Conservation (phyloP, 2,797 vertebrate species). For the Tamandua tetradactyla region DNA sequence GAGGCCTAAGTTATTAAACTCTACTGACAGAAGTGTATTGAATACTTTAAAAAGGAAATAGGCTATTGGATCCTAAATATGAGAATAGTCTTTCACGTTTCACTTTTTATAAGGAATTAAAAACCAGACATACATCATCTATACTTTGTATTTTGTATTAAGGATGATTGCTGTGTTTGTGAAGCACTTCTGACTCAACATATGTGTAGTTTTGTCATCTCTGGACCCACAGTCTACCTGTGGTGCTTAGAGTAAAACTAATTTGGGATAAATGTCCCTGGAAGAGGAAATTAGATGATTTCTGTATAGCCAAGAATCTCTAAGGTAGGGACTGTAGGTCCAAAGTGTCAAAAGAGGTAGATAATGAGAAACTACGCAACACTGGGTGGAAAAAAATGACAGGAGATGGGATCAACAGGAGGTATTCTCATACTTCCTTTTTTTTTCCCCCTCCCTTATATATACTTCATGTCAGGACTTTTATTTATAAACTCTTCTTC, state of each 20-base stretch:
- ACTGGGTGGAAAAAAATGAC: rapidly evolving
- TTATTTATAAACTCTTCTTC: not conserved
- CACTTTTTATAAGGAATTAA: conserved; percentile 37
- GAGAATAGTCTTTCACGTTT: not conserved
- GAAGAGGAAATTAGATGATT: not conserved
- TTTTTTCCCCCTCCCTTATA: too few relatives aligned
- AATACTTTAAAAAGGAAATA: not conserved
- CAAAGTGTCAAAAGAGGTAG: not conserved
- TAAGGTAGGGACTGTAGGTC: not conserved
- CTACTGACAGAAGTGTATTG: conserved; percentile 24
- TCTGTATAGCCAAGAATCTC: not conserved
- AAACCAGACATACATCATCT: not conserved
- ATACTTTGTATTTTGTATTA: not conserved
- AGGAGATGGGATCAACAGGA: not conserved
- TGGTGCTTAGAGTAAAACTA: not conserved
- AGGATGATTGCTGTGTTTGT: not conserved
- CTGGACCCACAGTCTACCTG: not conserved
- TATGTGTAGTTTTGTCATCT: not conserved
- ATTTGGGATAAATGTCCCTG: not conserved
- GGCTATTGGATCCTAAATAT: not conserved
- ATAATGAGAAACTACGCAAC: not conserved
- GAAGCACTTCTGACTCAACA: not conserved
- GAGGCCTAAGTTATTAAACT: conserved; percentile 47
- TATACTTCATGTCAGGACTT: not conserved
- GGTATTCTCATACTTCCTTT: not conserved